Evolutionary conservation across 2,888 invertebrate genomes (phyloP).

Genomic region (Drosophila borealis): DNA sequence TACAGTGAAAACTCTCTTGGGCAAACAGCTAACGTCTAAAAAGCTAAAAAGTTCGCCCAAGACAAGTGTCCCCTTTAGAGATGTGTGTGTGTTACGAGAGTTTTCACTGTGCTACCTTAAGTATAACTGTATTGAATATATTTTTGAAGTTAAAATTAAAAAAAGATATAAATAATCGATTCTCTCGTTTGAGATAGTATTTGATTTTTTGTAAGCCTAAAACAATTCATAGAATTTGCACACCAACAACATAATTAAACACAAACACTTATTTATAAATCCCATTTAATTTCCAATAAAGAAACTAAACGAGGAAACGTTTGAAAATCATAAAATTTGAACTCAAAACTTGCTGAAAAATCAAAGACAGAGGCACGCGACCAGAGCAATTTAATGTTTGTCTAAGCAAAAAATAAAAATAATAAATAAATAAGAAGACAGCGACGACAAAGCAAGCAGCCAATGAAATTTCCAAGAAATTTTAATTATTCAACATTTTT

Average conservation of each 20-base stretch:
- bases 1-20: too few relatives aligned
- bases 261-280: slow-evolving; percentile 38
- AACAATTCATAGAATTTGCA: neutral
- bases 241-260: slow-evolving; percentile 51
- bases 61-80: too few relatives aligned
- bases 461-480: slow-evolving; percentile 76
- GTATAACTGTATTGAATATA: neutral
- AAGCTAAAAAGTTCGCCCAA: too few relatives aligned
- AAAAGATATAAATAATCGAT: too few relatives aligned
- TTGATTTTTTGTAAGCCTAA: too few relatives aligned
- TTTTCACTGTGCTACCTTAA: too few relatives aligned
- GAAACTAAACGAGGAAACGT: slow-evolving; percentile 2
- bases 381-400: slow-evolving; percentile 52
- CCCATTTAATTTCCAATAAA: slow-evolving; percentile 53
- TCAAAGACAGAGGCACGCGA: slow-evolving; percentile 61
- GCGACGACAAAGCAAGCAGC: slow-evolving; percentile 58
- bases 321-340: neutral
- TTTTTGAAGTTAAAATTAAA: neutral
- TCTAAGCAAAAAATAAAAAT: slow-evolving; percentile 15
- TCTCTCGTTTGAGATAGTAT: too few relatives aligned
- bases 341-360: slow-evolving; percentile 10
- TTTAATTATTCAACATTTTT: slow-evolving; percentile 79
- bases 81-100: too few relatives aligned
- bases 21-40: too few relatives aligned
- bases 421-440: slow-evolving; percentile 15